Base-by-base conservation (phyloP, 1,140 invertebrate species). In the Alviniconcha marisindica region DNA sequence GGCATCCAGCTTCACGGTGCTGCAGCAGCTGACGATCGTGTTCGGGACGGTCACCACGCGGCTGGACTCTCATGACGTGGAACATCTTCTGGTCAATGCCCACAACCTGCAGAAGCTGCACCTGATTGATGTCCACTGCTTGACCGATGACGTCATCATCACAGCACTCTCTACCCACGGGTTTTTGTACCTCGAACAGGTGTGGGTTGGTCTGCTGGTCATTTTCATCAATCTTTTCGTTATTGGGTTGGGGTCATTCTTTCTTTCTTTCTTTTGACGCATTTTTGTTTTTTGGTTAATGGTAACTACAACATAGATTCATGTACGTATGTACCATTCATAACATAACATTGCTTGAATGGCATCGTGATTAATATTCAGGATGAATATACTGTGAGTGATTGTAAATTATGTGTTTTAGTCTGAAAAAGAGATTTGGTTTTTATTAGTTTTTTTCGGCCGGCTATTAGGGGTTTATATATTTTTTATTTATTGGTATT, bases 11-110 rank as follows among this genome's bases (percentile, higher is more conserved):
- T 83, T 63, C 33, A 18, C 40, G 12, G 18, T n/a, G 63, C 76
- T 83, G 38, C 42, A 18, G 15, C 56, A 83, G 38, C 40, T 83
- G 38, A 83, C 77, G 56, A 36, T 83, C 7, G 60, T 83, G 51
- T 48, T 83, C 44, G 82, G 74, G 14, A 28, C 56, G 15, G 74
- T 78, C 33, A 10, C 15, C 38, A 78, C 82, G 7, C 51, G 56
- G 21, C 60, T 83, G 21, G 60, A 51, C 40, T 28, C 44, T 60
- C 15, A 28, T 3, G 77, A 66, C 42, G 33, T 83, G 40, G 42
- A 82, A 40, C 21, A 38, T 51, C 2, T 76, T 28, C 66, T 83
- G 31, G 21, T 78, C 40, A 78, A 77, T 69, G 82, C 74, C 18
- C 14, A 28, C 4, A 21, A 14, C 28, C 76, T 83, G 21, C 28